phyloP scores from a whole-genome alignment of 2,113 vertebrate species.

The Ammospiza nelsoni region DNA sequence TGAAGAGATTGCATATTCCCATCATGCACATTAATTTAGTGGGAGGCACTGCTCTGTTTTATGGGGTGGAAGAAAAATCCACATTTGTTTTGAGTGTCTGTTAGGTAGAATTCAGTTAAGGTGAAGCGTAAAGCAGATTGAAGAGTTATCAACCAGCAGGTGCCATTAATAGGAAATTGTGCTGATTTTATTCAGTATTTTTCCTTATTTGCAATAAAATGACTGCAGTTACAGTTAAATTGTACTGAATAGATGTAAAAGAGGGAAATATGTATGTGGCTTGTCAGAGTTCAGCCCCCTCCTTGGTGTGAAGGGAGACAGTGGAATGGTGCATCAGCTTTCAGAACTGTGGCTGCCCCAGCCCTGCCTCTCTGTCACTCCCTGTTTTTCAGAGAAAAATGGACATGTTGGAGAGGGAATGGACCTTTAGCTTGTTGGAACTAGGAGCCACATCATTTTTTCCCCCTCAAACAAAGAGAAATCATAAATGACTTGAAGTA shows the following conservation, averaged over 20 bases:
- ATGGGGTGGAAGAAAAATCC: background rate
- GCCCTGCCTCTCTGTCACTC: background rate
- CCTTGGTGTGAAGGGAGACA: background rate
- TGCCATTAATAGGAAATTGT: constrained; percentile 46
- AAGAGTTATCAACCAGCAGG: constrained; percentile 19
- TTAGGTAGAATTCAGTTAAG: constrained; percentile 12
- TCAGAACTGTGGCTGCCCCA: background rate
- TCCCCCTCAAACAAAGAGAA: accelerated
- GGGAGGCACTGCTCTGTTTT: constrained; percentile 31
- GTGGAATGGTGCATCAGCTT: background rate
- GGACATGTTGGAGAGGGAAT: background rate
- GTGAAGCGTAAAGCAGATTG: constrained; percentile 5
- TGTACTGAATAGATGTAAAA: constrained; percentile 49
- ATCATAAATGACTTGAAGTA: background rate
- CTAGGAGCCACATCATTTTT: accelerated
- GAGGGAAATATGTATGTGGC: background rate
- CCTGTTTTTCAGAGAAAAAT: background rate
- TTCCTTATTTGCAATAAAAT: constrained; percentile 68
- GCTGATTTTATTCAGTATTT: constrained; percentile 60
- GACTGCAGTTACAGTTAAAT: constrained; percentile 64
- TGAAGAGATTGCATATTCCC: constrained; percentile 11
- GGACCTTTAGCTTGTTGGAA: background rate
- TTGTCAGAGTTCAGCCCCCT: constrained; percentile 5
- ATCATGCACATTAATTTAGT: constrained; percentile 44
- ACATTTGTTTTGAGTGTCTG: background rate